phyloP scores from a whole-genome alignment of 2,888 invertebrate genomes.

The Chamaedrilus cognettii region DNA sequence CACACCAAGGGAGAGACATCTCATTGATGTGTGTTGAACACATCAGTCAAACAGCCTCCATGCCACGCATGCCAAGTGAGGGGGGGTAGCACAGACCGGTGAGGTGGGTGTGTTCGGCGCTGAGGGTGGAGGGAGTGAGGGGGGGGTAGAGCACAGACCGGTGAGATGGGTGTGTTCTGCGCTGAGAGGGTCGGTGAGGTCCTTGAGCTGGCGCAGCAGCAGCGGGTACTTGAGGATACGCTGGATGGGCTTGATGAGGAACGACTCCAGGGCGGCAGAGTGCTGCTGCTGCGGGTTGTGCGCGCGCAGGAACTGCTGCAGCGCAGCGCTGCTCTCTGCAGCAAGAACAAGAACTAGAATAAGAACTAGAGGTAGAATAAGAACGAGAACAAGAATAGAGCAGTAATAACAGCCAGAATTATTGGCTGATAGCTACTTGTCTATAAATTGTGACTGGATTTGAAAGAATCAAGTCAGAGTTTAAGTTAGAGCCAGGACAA shows the following conservation, averaged over 20 bases:
- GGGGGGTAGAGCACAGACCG: no score
- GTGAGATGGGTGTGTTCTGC: constrained; percentile 91
- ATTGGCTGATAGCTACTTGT: no score
- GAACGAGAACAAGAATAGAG: no score
- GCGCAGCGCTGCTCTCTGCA: constrained; percentile 87
- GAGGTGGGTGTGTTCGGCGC: constrained; percentile 93
- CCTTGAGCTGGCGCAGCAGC: constrained; percentile 91
- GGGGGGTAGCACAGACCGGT: constrained; percentile 60
- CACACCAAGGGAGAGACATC: no score
- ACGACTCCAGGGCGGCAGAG: constrained; percentile 94
- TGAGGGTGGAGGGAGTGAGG: constrained; percentile 85
- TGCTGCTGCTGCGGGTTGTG: constrained; percentile 97
- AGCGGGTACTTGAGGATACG: constrained; percentile 94
- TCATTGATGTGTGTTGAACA: no score
- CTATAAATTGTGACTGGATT: no score
- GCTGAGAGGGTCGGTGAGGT: constrained; percentile 87
- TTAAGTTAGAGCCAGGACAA: no score
- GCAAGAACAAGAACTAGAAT: background rate
- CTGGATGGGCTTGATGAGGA: constrained; percentile 98
- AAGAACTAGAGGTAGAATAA: background rate
- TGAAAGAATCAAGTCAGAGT: no score
- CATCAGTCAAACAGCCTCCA: no score
- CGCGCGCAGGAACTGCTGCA: constrained; percentile 92
- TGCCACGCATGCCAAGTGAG: no score
- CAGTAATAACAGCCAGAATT: no score